Conservation (phyloP, 2,113 vertebrate species). For the Tragelaphus strepsiceros region DNA sequence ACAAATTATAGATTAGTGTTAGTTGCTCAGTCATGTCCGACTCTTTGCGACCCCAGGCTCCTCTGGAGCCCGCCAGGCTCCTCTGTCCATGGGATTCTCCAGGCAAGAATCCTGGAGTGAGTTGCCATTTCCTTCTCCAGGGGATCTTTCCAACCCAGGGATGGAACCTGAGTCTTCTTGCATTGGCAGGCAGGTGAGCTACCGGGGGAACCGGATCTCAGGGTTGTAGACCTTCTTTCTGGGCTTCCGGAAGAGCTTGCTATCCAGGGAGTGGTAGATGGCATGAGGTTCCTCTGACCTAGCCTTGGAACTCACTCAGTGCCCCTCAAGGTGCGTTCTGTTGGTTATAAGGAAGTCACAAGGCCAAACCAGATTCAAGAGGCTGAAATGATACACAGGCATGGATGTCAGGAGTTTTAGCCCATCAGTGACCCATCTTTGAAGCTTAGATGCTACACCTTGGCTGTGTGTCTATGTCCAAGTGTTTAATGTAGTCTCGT, state of each 20-base stretch:
- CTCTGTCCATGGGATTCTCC: not conserved
- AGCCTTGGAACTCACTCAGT: not conserved
- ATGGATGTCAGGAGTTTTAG: not conserved
- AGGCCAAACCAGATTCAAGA: not conserved
- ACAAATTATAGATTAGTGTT: not conserved
- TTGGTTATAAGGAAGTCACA: not conserved
- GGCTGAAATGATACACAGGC: not conserved
- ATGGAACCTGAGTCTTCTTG: not conserved
- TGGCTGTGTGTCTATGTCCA: not conserved
- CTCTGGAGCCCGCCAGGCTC: not conserved
- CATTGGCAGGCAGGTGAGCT: not conserved
- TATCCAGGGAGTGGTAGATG: not conserved
- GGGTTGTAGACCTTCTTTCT: not conserved
- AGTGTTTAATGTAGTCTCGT: not conserved
- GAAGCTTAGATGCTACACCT: not conserved
- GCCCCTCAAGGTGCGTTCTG: not conserved
- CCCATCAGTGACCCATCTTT: not conserved
- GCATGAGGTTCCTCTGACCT: not conserved
- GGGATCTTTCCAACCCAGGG: not conserved
- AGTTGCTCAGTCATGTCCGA: rapidly evolving
- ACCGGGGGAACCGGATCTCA: not conserved
- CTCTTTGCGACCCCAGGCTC: not conserved
- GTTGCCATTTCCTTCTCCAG: not conserved
- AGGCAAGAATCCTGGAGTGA: not conserved
- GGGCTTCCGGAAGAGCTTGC: not conserved